Evolutionary conservation across 2,797 vertebrate species (phyloP), one percentile per base, ranked within the genome.

Genomic region (Aphelocoma californica): DNA sequence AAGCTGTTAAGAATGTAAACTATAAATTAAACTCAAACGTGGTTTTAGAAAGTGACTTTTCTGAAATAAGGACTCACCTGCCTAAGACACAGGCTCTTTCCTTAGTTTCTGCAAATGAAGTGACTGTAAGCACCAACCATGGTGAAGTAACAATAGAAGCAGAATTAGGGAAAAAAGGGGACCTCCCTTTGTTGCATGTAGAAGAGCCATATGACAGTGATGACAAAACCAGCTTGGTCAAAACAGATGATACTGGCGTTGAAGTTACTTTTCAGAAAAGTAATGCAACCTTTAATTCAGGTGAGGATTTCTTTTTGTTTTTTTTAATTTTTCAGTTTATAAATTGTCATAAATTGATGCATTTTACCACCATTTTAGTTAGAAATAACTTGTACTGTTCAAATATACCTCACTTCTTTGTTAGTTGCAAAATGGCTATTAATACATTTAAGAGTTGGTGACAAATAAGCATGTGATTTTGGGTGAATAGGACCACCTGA

Each of bases 291-390:
- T 25, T 60, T 56, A 81, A 83, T 83, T 64, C 57, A 96, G 98
- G 98, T 98, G 91, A 97, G 96, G 8, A 66, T 92, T 82, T 73
- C 1, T 31, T 47, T 16, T 47, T 47, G 34, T 7, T 34, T 42
- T 26, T 70, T 53, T 40, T 6, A 7, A 38, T n/a, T 62, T 9
- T 74, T 67, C 10, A 4, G 7, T 86, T 86, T 69, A 29, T 58
- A 66, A 81, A 6, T 51, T 66, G 40, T 51, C 13, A 10, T 44
- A 62, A 82, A 56, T 45, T 64, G 9, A 32, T 87, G 21, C 6
- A 67, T 81, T 92, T 84, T 95, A 34, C 18, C 2, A 4, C 81
- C 6, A 8, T 42, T 81, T 24, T 31, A 42, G 26, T 67, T 88
- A 54, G 14, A 34, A 71, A 23, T 81, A 60, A 38, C 7, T 80